A percentile compares a stretch with the other conserved stretches of the same genome.
phyloP scores from a whole-genome alignment of 35 echinoderm and acorn worm species.

The Apostichopus parvimensis region DNA sequence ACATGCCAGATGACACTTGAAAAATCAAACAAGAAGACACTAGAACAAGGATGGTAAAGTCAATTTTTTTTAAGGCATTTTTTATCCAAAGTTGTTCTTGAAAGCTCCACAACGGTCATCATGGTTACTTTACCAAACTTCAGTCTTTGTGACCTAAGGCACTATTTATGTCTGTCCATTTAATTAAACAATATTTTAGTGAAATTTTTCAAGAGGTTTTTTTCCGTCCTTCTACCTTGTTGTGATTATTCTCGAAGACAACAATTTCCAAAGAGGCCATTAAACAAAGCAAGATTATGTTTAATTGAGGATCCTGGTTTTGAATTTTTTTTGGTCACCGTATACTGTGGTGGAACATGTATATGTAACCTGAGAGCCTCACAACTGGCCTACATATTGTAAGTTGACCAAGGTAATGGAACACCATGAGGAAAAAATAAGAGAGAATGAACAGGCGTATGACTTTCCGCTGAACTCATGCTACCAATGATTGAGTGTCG shows the following conservation, averaged over 20 bases:
- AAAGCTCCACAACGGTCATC: not conserved
- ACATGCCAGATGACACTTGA: not conserved
- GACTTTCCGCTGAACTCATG: too few species aligned
- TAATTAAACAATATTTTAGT: not conserved
- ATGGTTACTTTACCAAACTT: not conserved
- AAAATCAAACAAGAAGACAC: conserved; percentile 1
- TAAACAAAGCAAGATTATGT: not conserved
- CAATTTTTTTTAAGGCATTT: not conserved
- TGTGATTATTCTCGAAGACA: not conserved
- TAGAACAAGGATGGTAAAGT: not conserved
- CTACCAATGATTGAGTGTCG: too few species aligned
- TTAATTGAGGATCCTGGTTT: not conserved
- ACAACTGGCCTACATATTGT: too few species aligned
- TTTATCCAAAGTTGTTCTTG: not conserved
- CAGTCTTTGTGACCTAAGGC: not conserved
- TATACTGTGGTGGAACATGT: too few species aligned
- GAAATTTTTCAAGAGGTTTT: not conserved
- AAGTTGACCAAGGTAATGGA: too few species aligned
- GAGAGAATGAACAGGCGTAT: too few species aligned
- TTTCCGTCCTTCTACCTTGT: not conserved
- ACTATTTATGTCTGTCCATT: conserved; percentile 2
- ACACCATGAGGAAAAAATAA: too few species aligned
- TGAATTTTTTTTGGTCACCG: not conserved
- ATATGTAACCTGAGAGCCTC: too few species aligned
- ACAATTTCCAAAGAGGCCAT: not conserved